phyloP scores from a whole-genome alignment of 2,113 vertebrate genomes.

The Serilophus lunatus region DNA sequence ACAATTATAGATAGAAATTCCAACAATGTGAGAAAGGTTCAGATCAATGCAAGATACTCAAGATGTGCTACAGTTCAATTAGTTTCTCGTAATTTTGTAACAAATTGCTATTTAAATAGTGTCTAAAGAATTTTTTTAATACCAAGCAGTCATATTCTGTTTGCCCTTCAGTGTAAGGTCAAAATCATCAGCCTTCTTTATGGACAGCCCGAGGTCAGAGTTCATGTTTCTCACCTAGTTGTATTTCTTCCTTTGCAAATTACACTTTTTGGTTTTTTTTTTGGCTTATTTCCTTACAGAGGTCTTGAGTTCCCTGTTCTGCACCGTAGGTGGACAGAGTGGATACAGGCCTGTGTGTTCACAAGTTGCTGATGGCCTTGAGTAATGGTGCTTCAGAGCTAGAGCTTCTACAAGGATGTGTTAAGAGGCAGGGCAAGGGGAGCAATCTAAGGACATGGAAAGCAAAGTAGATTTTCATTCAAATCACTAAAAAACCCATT shows the following conservation, averaged over 20 bases:
- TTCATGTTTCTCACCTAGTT: background rate
- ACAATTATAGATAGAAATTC: background rate
- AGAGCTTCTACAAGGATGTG: background rate
- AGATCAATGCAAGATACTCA: background rate
- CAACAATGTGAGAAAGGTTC: background rate
- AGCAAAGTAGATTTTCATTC: background rate
- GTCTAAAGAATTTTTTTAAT: background rate
- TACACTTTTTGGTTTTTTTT: background rate
- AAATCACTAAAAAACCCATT: background rate
- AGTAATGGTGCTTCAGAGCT: background rate
- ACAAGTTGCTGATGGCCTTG: background rate
- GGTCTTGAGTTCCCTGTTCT: background rate
- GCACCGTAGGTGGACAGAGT: rapidly evolving
- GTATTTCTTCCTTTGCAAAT: background rate
- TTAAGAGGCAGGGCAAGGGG: background rate
- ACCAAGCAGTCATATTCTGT: rapidly evolving
- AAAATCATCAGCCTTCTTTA: background rate
- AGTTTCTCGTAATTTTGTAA: background rate
- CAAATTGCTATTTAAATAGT: background rate
- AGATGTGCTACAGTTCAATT: background rate
- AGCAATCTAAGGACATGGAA: background rate
- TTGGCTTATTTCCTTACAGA: background rate
- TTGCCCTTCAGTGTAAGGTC: background rate
- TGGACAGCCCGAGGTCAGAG: background rate
- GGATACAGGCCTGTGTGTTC: background rate